Base-by-base conservation (phyloP, 1,140 invertebrate species). In the Heliconius eleuchia region DNA sequence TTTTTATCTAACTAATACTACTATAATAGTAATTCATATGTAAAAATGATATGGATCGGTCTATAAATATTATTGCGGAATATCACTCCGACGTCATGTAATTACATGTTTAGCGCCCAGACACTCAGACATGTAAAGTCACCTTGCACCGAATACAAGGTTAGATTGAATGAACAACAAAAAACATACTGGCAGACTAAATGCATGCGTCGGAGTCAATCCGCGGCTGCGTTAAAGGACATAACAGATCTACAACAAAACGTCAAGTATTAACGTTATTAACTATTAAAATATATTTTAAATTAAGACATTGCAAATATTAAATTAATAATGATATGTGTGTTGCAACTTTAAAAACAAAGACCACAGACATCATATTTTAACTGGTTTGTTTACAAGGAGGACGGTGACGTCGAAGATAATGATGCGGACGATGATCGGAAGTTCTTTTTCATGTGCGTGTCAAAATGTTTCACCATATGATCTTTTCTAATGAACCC, bases 401-500 rank as follows among this genome's bases (percentile, higher is more conserved):
- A 85, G 7, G 87, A 79, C 1, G 85, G 78, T 60, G 86, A 86
- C 76, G 88, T 86, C n/a, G 87, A 85, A 71, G 88, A 86, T 66
- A 86, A 76, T 42, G 84, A 81, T 30, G 85, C 84, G 46, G 87
- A 80, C 34, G 87, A 84, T 13, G 92, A 87, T 23, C 91, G 89
- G 76, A 90, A 82, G 78, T 89, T 93, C 82, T 94, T 95, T 86
- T 93, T 95, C 82, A 90, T 90, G 92, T 99, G 98, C 34, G 98
- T 99, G 76, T 98, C 97, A 76, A 96, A 95, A 93, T 99, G 98
- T 92, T 99, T 99, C 78, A 98, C 96, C 97, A 99, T 98, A 92
- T 99, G 98, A 92, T 99, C 98, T 91, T 98, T 98, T 74, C 98
- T 96, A 82, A 98, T 98, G 92, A 99, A 99, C 34, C 98, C 97